A percentile compares a stretch with the other conserved stretches of the same genome.
Evolutionary conservation across 2,797 vertebrate genomes (phyloP).

Genomic region (Podarcis lilfordi): DNA sequence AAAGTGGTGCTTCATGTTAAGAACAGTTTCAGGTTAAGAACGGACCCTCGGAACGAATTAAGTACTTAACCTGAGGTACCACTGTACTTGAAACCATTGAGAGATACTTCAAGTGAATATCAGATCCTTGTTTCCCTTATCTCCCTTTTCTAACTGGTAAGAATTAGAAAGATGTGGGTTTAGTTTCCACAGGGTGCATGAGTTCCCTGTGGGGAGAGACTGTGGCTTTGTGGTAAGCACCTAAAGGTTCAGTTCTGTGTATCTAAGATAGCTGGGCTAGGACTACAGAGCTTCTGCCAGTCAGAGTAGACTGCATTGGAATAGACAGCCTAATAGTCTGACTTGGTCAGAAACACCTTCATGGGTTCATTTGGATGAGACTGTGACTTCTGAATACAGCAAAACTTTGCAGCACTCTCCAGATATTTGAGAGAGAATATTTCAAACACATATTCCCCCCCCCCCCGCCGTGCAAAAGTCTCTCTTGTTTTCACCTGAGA

Average conservation of each 20-base stretch:
- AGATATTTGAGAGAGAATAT: background rate
- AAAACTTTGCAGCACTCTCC: background rate
- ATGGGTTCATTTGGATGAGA: background rate
- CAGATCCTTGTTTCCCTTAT: background rate
- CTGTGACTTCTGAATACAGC: background rate
- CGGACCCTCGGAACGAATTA: too few relatives aligned
- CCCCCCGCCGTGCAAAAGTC: background rate
- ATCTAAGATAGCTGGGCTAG: background rate
- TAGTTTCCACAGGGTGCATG: background rate
- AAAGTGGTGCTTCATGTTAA: too few relatives aligned
- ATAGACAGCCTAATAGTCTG: background rate
- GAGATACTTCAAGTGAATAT: background rate
- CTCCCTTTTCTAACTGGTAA: background rate
- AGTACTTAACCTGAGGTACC: too few relatives aligned
- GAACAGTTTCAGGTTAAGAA: too few relatives aligned
- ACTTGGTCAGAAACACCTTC: background rate
- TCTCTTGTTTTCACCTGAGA: background rate
- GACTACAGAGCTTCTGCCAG: background rate
- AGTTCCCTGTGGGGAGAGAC: background rate
- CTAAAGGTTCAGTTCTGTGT: background rate
- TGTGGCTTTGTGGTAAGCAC: background rate
- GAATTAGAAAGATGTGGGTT: background rate
- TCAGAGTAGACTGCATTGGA: background rate
- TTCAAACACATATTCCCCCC: background rate
- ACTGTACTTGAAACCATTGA: background rate